Conservation (phyloP, 1,140 invertebrate genomes). For the Drosophila cardini region DNA sequence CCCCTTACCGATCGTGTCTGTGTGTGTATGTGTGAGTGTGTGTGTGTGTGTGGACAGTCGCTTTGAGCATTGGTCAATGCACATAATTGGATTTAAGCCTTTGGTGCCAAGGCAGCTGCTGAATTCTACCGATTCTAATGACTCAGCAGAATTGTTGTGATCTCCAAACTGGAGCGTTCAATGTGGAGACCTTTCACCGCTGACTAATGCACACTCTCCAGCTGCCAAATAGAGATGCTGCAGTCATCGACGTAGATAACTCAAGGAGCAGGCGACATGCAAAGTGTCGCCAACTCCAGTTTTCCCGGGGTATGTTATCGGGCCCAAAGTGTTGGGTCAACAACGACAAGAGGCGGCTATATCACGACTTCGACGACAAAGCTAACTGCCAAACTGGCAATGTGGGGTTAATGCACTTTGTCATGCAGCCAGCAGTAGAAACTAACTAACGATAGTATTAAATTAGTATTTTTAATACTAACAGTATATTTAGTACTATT, state of each 20-base stretch:
- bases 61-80: slow-evolving; percentile 63
- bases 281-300: slow-evolving; percentile 58
- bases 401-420: slow-evolving; percentile 4
- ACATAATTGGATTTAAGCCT: slow-evolving; percentile 76
- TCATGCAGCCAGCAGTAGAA: not conserved
- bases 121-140: slow-evolving; percentile 58
- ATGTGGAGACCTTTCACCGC: slow-evolving; percentile 48
- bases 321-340: slow-evolving; percentile 56
- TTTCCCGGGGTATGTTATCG: slow-evolving; percentile 59
- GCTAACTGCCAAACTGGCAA: not conserved
- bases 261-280: slow-evolving; percentile 38
- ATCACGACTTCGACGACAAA: not conserved
- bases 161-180: slow-evolving; percentile 13
- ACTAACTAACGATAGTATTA: not conserved
- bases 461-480: not conserved
- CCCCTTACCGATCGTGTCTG: slow-evolving; percentile 2
- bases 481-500: not conserved
- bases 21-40: slow-evolving; percentile 9
- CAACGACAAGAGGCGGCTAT: slow-evolving; percentile 24
- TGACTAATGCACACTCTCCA: slow-evolving; percentile 48
- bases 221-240: slow-evolving; percentile 67
- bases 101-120: slow-evolving; percentile 72
- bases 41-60: slow-evolving; percentile 36
- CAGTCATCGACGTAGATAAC: slow-evolving; percentile 67
- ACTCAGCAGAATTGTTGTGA: slow-evolving; percentile 53